Conservation (phyloP, 1,140 invertebrate species). For the Drosophila cardini region DNA sequence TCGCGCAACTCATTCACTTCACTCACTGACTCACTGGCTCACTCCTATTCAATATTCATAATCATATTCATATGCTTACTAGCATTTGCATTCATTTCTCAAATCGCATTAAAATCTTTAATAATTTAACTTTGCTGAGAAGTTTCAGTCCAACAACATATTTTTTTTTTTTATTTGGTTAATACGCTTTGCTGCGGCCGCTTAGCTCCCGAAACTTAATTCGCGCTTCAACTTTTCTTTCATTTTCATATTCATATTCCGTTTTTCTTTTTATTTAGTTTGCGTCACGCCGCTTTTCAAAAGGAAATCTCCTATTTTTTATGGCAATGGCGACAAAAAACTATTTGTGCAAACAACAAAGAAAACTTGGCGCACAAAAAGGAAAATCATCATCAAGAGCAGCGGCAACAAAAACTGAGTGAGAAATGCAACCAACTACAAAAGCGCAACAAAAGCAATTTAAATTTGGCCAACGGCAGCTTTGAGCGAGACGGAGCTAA, state of each 20-base stretch:
- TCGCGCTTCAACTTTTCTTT: conserved; percentile 44
- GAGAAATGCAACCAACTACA: conserved; percentile 67
- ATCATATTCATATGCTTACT: conserved; percentile 49
- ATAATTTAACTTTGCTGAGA: conserved; percentile 55
- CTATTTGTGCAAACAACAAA: conserved; percentile 83
- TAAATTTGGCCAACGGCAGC: conserved; percentile 76
- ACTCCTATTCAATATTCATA: conserved; percentile 71
- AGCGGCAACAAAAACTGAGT: conserved; percentile 26
- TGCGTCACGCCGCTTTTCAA: conserved; percentile 60
- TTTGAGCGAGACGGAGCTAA: conserved; percentile 6
- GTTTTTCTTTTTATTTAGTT: conserved; percentile 30
- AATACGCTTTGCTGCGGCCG: conserved; percentile 77
- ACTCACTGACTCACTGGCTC: not conserved
- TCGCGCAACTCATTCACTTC: conserved; percentile 6
- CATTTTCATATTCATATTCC: conserved; percentile 24
- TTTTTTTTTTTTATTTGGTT: conserved; percentile 70
- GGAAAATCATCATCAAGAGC: conserved; percentile 73
- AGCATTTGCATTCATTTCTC: conserved; percentile 23
- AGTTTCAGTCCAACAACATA: conserved; percentile 30
- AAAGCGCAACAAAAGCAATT: conserved; percentile 82
- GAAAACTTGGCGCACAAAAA: conserved; percentile 77
- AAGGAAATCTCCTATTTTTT: conserved; percentile 75
- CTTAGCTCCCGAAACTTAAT: conserved; percentile 77
- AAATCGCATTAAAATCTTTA: conserved; percentile 71
- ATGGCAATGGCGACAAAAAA: conserved; percentile 71